These are phyloP conservation scores for Xenentodon cancila DNA, from an alignment of 2,797 vertebrate species.

Conservation along the genomic window DNA sequence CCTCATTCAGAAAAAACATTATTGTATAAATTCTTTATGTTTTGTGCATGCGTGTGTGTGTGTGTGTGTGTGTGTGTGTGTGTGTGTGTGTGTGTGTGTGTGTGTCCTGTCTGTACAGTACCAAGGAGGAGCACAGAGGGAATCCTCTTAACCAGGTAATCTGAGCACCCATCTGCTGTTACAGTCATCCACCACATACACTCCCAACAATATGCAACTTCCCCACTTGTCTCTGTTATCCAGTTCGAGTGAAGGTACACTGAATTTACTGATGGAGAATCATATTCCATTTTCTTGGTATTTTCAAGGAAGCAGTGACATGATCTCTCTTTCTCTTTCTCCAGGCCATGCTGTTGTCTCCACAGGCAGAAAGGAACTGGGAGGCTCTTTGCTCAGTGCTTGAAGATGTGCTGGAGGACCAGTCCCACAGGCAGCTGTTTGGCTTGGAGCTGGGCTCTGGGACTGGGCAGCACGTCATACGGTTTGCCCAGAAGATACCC, in stretches of 20 bases:
- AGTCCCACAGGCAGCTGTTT: conserved; percentile 73
- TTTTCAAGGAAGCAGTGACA: background rate
- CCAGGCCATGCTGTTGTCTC: conserved; percentile 79
- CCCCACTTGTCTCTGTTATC: conserved; percentile 1
- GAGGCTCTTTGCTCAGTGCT: conserved; percentile 72
- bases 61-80: background rate
- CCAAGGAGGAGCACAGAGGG: conserved; percentile 40
- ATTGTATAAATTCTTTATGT: background rate
- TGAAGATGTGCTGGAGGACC: conserved; percentile 70
- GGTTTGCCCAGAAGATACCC: conserved; percentile 78
- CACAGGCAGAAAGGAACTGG: conserved; percentile 81
- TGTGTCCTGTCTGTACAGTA: background rate
- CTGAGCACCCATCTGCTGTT: conserved; percentile 62
- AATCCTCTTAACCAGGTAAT: conserved; percentile 79
- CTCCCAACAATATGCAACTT: conserved; percentile 30
- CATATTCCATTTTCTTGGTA: background rate
- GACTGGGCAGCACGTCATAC: conserved; percentile 80
- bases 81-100: background rate
- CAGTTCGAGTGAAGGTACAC: conserved; percentile 40
- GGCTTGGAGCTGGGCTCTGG: conserved; percentile 82
- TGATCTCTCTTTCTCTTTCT: background rate
- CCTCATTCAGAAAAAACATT: background rate
- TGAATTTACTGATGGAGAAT: background rate
- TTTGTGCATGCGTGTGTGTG: background rate
- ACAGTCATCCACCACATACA: conserved; percentile 24